Base-by-base conservation (phyloP, 2,113 vertebrate species). In the Nothobranchius kuhntae region DNA sequence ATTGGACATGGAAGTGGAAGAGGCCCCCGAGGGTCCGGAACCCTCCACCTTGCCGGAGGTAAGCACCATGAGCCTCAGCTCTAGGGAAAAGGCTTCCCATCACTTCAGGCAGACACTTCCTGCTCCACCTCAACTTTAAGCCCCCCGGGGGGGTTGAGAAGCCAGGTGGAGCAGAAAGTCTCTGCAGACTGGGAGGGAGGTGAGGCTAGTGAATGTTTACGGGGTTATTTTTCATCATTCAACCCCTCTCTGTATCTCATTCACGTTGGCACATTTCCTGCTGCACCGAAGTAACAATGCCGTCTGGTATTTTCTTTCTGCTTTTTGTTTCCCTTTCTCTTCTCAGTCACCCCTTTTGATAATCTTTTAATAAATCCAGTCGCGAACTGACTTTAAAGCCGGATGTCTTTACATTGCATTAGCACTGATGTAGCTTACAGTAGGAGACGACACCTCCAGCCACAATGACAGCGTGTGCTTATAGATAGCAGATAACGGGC, bases 21-120 rank as follows among this genome's bases (percentile, higher is more conserved):
- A 90, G 60, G 66, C 75, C 67, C 86, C 78, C 2, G 70, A 75
- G 81, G 82, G 82, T 61, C 65, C 42, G 3, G 73, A 87, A 55
- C 69, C 88, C 86, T 86, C 86, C 82, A 65, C 72, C 75, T 56
- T 61, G 68, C 83, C 51, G 45, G 92, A 94, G 94, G 94, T 94
- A 93, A 94, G 92, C 81, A 53, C 72, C 75, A 56, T 57, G 76
- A 76, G 55, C 73, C 78, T 80, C 59, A 24, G 63, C 62, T 84
- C 77, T 78, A 81, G 75, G 76, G 72, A 9, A 12, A 68, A 83
- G 73, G 70, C 78, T 82, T 68, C 54, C 72, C 78, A 69, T 6
- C 38, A 8, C 6, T 40, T 40, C 7, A 8, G 1, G 38, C 38
- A 40, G 38, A 40, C 9, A 9, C 38, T 40, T 40, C 9, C 38